These are phyloP conservation scores for Athrips mouffetella DNA, from an alignment of 2,888 invertebrate genomes.

Conservation along the genomic window DNA sequence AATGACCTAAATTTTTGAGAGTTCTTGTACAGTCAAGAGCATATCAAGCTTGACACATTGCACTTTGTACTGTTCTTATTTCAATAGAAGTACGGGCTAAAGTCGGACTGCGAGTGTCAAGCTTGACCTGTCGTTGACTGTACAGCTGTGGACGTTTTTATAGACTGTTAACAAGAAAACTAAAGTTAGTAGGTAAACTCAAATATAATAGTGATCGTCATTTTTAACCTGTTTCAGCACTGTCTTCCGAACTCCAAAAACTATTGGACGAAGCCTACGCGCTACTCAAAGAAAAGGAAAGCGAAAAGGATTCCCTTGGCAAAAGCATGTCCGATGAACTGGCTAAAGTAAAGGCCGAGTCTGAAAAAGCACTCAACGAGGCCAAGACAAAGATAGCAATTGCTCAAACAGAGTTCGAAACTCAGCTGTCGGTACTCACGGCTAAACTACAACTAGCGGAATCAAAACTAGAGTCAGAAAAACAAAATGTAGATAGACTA, in stretches of 20 bases:
- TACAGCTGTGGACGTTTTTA: too few species aligned
- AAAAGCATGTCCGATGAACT: slow-evolving; percentile 74
- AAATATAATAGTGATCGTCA: too few species aligned
- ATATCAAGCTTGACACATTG: too few species aligned
- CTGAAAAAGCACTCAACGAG: slow-evolving; percentile 71
- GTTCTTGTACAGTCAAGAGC: too few species aligned
- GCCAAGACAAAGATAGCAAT: slow-evolving; percentile 82
- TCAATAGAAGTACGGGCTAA: too few species aligned
- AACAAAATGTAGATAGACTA: slow-evolving; percentile 66
- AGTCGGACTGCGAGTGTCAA: too few species aligned
- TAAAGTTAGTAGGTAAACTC: too few species aligned
- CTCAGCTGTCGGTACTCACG: slow-evolving; percentile 75
- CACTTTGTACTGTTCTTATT: too few species aligned
- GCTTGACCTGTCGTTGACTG: too few species aligned
- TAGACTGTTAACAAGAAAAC: too few species aligned
- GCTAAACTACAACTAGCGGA: slow-evolving; percentile 74
- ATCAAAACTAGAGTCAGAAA: slow-evolving; percentile 67
- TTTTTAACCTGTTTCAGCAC: slow-evolving; percentile 43
- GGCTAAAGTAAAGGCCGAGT: slow-evolving; percentile 64
- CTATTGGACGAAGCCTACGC: slow-evolving; percentile 73
- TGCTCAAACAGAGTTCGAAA: slow-evolving; percentile 79
- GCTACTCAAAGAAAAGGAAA: slow-evolving; percentile 71
- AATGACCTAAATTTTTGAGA: too few species aligned
- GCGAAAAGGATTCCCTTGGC: slow-evolving; percentile 69
- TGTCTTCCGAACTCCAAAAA: slow-evolving; percentile 71